phyloP scores from a whole-genome alignment of 2,797 vertebrate genomes.

The Netta rufina region DNA sequence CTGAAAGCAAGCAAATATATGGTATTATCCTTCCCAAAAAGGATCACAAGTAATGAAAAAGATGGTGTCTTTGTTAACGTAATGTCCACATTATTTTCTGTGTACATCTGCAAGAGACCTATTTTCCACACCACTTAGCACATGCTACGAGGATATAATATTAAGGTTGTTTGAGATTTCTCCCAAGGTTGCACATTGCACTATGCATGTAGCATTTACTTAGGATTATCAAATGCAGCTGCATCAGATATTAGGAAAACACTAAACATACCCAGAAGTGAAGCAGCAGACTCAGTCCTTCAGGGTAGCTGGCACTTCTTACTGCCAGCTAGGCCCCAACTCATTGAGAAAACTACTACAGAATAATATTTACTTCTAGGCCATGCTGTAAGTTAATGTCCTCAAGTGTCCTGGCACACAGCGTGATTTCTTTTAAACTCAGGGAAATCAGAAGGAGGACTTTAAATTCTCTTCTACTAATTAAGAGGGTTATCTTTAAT shows the following conservation, averaged over 20 bases:
- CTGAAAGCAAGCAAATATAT: background rate
- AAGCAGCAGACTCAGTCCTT: background rate
- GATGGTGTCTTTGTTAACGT: background rate
- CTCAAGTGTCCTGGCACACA: background rate
- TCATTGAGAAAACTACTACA: background rate
- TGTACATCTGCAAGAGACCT: background rate
- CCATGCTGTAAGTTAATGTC: background rate
- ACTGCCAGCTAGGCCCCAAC: background rate
- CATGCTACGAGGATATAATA: background rate
- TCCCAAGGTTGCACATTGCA: background rate
- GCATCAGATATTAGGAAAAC: background rate
- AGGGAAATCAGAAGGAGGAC: background rate
- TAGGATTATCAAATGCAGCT: background rate
- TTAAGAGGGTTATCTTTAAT: background rate
- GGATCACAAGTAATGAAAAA: background rate
- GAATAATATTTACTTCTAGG: background rate
- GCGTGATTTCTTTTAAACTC: background rate
- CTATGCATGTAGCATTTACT: background rate
- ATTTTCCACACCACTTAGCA: background rate
- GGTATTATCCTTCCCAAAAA: background rate
- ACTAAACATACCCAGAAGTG: background rate
- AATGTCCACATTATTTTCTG: background rate
- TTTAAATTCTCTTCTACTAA: background rate
- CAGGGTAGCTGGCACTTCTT: background rate
- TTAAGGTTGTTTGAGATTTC: background rate